phyloP scores from a whole-genome alignment of 1,140 invertebrate genomes.

The Lysiphlebus fabarum region DNA sequence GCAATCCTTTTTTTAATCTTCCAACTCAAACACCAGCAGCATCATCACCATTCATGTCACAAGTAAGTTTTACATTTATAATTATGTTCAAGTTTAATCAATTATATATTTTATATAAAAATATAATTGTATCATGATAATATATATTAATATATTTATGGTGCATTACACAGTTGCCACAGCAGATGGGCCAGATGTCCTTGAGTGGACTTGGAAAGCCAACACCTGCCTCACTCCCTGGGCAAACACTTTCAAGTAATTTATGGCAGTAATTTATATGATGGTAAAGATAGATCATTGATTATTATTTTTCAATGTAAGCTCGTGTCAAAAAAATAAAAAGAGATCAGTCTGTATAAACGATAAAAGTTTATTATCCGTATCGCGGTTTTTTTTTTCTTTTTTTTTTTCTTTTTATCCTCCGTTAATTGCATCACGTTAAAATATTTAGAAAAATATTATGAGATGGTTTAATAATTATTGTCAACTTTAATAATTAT shows the following conservation, averaged over 20 bases:
- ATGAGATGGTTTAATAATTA: background rate
- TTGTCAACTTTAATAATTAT: background rate
- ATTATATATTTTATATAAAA: background rate
- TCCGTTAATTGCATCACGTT: background rate
- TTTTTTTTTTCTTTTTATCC: background rate
- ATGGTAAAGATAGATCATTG: conserved; percentile 34
- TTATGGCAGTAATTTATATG: conserved; percentile 55
- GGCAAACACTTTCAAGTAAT: conserved; percentile 57
- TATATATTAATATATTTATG: conserved; percentile 3
- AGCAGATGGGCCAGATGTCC: conserved; percentile 60
- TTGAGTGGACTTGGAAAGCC: conserved; percentile 47
- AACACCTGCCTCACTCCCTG: conserved; percentile 38
- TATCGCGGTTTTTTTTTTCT: background rate
- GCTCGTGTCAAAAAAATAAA: conserved; percentile 31
- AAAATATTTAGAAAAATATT: background rate
- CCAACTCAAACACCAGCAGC: conserved; percentile 30
- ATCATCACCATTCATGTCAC: conserved; percentile 32
- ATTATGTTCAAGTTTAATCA: background rate
- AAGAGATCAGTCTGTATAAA: conserved; percentile 1
- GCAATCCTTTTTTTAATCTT: conserved; percentile 53
- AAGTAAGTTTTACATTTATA: conserved; percentile 30
- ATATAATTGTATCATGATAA: background rate
- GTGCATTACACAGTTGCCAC: conserved; percentile 52
- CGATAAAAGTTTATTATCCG: background rate
- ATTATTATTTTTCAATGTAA: conserved; percentile 38